phyloP scores from a whole-genome alignment of 1,140 invertebrate species.

The Zaprionus nigranus region DNA sequence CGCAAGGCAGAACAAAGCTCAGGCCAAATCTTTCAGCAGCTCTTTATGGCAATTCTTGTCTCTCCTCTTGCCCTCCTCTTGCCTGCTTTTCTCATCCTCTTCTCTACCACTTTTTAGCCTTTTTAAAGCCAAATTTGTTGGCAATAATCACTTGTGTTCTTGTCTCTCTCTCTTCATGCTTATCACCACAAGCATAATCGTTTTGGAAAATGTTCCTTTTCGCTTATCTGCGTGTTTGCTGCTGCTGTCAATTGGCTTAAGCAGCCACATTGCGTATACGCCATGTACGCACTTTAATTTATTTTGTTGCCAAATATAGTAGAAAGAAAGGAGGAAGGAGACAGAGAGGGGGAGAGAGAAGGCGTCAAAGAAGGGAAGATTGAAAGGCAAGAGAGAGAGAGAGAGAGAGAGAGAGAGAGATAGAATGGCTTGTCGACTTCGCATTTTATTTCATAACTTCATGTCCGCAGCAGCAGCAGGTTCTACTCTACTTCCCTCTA shows the following conservation, averaged over 20 bases:
- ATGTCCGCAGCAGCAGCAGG: slow-evolving; percentile 3
- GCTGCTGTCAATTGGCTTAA: slow-evolving; percentile 41
- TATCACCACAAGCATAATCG: slow-evolving; percentile 59
- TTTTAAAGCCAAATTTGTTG: slow-evolving; percentile 13
- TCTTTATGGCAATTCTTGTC: slow-evolving; percentile 15
- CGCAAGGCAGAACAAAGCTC: slow-evolving; percentile 5
- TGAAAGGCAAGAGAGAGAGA: too few species aligned
- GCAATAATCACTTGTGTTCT: slow-evolving; percentile 22
- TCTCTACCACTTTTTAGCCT: too few species aligned
- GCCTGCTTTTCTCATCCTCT: too few species aligned
- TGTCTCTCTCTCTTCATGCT: slow-evolving; percentile 7
- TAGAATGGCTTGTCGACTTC: slow-evolving; percentile 3
- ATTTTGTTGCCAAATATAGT: neutral
- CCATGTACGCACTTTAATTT: slow-evolving; percentile 27
- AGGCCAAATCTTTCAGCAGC: slow-evolving; percentile 32
- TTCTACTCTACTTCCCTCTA: neutral
- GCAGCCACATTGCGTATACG: slow-evolving; percentile 6
- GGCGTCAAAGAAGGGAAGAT: too few species aligned
- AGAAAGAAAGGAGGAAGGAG: too few species aligned
- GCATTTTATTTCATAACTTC: slow-evolving; percentile 41
- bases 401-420: too few species aligned
- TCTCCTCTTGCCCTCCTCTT: neutral
- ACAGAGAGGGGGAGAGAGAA: too few species aligned
- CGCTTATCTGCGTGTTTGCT: slow-evolving; percentile 37
- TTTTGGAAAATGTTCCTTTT: slow-evolving; percentile 28